Evolutionary conservation across 2,797 vertebrate species (phyloP).

Genomic region (Enteromius viviparus): DNA sequence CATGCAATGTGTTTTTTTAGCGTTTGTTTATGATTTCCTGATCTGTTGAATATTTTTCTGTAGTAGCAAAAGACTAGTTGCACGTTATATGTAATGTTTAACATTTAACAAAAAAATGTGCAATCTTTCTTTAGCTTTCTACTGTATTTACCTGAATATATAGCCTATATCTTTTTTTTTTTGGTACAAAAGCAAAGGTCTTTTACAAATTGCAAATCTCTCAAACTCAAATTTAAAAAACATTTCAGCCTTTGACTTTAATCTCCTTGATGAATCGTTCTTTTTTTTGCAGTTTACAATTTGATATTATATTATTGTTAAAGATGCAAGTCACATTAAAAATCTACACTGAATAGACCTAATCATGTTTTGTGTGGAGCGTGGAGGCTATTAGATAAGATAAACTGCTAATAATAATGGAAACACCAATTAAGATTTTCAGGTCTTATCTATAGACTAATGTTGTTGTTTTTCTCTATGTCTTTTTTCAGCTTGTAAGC

Average conservation of each 20-base stretch:
- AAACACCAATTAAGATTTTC: background rate
- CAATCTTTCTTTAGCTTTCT: background rate
- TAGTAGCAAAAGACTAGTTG: background rate
- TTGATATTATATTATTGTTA: background rate
- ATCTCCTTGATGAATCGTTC: background rate
- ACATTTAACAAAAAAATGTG: background rate
- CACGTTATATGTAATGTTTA: background rate
- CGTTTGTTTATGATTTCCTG: background rate
- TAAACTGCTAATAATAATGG: background rate
- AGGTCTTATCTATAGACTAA: background rate
- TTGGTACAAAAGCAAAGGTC: background rate
- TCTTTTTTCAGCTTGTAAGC: constrained; percentile 80
- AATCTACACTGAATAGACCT: background rate
- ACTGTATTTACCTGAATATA: background rate
- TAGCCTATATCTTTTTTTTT: background rate
- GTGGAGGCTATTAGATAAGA: background rate
- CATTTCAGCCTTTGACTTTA: background rate
- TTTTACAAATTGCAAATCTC: background rate
- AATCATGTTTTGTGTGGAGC: background rate
- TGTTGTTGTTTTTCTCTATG: constrained; percentile 25
- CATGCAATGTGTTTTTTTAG: background rate
- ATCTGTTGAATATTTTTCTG: background rate
- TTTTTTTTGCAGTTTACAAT: background rate
- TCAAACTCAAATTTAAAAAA: background rate
- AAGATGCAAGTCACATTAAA: background rate